Evolutionary conservation across 2,797 vertebrate species (phyloP), one percentile per base, ranked within the genome.

Genomic region (Eulemur coronatus): DNA sequence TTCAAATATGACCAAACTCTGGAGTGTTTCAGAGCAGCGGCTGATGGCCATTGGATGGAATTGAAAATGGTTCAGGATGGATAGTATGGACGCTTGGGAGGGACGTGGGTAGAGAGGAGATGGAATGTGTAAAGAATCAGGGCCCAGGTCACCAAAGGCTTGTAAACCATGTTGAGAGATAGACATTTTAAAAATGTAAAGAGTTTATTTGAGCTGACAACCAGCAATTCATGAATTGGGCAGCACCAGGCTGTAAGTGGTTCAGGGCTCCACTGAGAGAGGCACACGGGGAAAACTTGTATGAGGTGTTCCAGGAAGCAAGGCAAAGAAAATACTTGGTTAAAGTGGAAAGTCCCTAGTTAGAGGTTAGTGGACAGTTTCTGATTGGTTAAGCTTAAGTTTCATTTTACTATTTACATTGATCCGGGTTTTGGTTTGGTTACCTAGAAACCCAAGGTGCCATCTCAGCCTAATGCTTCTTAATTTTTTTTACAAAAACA

Each of bases 81-180:
- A 11, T 10, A 41, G 4, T 9, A 1, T 17, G n/a, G 43, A 38
- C 2, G 28, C n/a, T 2, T 0, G 4, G 30, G 20, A 41, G 24
- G 33, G 18, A 30, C 0, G 84, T 13, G 48, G 17, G 15, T 33
- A 38, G 50, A 33, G 41, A 81, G 41, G 46, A 43, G 28, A 72
- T 1, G 24, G 33, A 63, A 59, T 91, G 4, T 28, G 5, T 13
- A 30, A 84, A 38, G 63, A 67, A 48, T 30, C 46, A 43, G 24
- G 46, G 43, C 10, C 72, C 38, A 12, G 22, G 67, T 46, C 48
- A 30, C 70, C 11, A 57, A 10, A 61, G 70, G 22, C 35, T 89
- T 78, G 12, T 55, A 67, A 95, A 28, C 52, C 15, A 4, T 41
- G n/a, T 43, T 46, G 35, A 84, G 46, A 84, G 52, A 78, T 24